phyloP scores from a whole-genome alignment of 92 coral and sea anemone species.

The Galaxea fascicularis region DNA sequence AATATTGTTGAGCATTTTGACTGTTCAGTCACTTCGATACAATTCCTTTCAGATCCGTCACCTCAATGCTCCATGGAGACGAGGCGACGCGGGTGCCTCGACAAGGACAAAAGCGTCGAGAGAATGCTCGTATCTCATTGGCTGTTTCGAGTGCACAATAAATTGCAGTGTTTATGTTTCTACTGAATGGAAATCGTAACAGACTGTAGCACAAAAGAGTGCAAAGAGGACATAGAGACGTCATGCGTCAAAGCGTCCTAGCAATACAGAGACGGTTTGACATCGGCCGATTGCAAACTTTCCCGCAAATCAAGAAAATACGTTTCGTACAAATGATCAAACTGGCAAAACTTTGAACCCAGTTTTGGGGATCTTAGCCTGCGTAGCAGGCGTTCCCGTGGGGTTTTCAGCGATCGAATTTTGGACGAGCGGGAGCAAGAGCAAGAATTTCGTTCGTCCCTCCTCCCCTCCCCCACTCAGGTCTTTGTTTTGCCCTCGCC shows the following conservation, averaged over 20 bases:
- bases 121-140: constrained; percentile 36
- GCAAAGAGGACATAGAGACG: constrained; percentile 13
- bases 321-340: background rate
- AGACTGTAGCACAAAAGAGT: constrained; percentile 7
- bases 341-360: no score
- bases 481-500: no score
- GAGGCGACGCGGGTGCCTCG: constrained; percentile 83
- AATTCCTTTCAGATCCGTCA: constrained; percentile 36
- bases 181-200: background rate
- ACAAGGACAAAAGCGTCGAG: constrained; percentile 5
- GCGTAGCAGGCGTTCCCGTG: no score
- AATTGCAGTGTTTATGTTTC: constrained; percentile 33
- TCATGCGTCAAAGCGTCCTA: background rate
- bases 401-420: no score
- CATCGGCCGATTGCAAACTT: background rate
- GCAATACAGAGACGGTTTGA: background rate
- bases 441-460: no score
- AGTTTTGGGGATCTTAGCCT: no score
- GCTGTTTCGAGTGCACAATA: constrained; percentile 36
- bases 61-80: constrained; percentile 87
- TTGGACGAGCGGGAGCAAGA: no score
- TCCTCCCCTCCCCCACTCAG: no score
- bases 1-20: constrained; percentile 26
- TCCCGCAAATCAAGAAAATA: no score
- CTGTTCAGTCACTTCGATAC: constrained; percentile 4